Evolutionary conservation across 2,797 vertebrate species (phyloP).

Genomic region (Gobio occitaniae): DNA sequence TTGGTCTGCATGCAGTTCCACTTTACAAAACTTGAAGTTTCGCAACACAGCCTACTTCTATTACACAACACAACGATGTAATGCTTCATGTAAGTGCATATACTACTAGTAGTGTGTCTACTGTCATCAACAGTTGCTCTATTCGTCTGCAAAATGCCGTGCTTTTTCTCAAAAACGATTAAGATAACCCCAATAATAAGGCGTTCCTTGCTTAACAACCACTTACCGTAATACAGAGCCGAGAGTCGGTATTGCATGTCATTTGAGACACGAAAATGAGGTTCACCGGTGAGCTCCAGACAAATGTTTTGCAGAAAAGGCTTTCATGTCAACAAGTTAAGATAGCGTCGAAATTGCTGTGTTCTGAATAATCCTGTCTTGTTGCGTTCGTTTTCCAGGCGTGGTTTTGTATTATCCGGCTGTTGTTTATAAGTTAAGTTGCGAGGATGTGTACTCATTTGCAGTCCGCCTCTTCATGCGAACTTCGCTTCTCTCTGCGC

Average conservation of each 20-base stretch:
- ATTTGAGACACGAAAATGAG: constrained; percentile 50
- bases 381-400: not conserved
- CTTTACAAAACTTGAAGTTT: constrained; percentile 66
- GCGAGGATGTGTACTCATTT: not conserved
- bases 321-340: constrained; percentile 25
- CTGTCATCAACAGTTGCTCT: not conserved
- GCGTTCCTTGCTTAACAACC: not conserved
- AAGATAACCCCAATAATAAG: not conserved
- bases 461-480: not conserved
- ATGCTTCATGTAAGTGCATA: constrained; percentile 23
- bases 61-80: constrained; percentile 71
- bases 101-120: not conserved
- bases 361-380: not conserved
- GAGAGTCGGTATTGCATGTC: constrained; percentile 46
- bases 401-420: constrained; percentile 9
- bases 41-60: constrained; percentile 67
- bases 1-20: constrained; percentile 2
- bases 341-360: not conserved
- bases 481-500: constrained; percentile 21
- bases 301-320: constrained; percentile 26
- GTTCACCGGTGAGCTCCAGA: constrained; percentile 28
- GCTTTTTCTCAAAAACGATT: not conserved
- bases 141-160: not conserved
- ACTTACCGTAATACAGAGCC: constrained; percentile 56
- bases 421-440: not conserved